phyloP scores from a whole-genome alignment of 2,888 invertebrate genomes.

The Orthonychiurus folsomi region DNA sequence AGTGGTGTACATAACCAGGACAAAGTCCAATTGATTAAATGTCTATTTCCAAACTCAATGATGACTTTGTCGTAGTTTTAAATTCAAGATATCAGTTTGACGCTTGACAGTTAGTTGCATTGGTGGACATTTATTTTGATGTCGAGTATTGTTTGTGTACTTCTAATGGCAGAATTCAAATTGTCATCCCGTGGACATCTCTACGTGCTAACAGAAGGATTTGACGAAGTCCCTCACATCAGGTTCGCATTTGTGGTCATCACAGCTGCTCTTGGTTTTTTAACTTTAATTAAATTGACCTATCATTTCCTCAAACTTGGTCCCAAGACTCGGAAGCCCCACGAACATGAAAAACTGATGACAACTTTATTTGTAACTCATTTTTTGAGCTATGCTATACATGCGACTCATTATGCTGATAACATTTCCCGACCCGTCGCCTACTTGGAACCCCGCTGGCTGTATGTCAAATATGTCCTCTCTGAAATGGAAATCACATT shows the following conservation, averaged over 20 bases:
- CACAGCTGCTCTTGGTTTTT: slow-evolving; percentile 16
- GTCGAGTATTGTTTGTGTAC: too few relatives aligned
- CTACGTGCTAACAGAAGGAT: not conserved
- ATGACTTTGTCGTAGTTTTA: too few relatives aligned
- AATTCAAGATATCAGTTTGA: too few relatives aligned
- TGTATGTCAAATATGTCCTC: slow-evolving; percentile 23
- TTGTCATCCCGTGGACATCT: not conserved
- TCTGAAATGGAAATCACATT: slow-evolving; percentile 32
- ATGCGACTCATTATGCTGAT: slow-evolving; percentile 24
- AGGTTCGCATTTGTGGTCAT: slow-evolving; percentile 17
- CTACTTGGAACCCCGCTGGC: slow-evolving; percentile 28
- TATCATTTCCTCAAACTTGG: slow-evolving; percentile 8
- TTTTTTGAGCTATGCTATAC: slow-evolving; percentile 21
- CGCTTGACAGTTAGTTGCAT: too few relatives aligned
- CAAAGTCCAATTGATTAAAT: too few relatives aligned
- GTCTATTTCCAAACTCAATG: too few relatives aligned
- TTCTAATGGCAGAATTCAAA: slow-evolving; percentile 7
- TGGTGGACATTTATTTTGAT: too few relatives aligned
- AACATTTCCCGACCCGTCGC: slow-evolving; percentile 31
- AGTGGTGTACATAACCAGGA: too few relatives aligned
- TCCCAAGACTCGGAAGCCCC: not conserved
- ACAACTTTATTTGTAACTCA: slow-evolving; percentile 9
- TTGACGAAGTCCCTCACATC: slow-evolving; percentile 7
- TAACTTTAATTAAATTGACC: slow-evolving; percentile 17
- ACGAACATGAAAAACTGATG: not conserved